Conservation (phyloP, 1,140 invertebrate species). For the Drosophila carrolli region DNA sequence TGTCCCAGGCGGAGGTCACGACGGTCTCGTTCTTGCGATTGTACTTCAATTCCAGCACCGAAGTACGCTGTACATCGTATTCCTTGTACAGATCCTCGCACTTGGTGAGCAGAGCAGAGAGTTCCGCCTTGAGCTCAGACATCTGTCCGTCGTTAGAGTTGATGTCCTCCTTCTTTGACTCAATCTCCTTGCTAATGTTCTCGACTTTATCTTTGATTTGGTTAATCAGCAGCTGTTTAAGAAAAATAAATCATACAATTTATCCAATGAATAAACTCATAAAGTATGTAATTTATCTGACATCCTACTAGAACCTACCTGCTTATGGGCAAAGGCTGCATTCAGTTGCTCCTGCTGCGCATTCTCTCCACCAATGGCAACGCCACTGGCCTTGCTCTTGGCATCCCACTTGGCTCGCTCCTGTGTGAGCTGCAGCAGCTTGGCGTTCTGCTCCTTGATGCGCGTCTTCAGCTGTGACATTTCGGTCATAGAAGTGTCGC, state of each 20-base stretch:
- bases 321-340: slow-evolving; percentile 83
- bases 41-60: slow-evolving; percentile 86
- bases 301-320: slow-evolving; percentile 34
- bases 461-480: slow-evolving; percentile 94
- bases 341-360: slow-evolving; percentile 77
- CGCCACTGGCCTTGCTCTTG: slow-evolving; percentile 85
- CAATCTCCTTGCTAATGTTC: slow-evolving; percentile 88
- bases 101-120: slow-evolving; percentile 85
- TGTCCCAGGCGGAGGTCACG: slow-evolving; percentile 83
- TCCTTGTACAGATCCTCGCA: slow-evolving; percentile 87
- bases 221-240: slow-evolving; percentile 88
- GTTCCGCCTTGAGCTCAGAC: slow-evolving; percentile 87
- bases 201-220: slow-evolving; percentile 92
- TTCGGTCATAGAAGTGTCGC: slow-evolving; percentile 95
- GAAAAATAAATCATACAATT: background rate
- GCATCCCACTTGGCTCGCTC: slow-evolving; percentile 93
- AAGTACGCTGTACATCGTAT: slow-evolving; percentile 87
- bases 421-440: slow-evolving; percentile 91
- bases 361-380: slow-evolving; percentile 39
- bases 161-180: slow-evolving; percentile 91
- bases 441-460: slow-evolving; percentile 93
- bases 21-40: slow-evolving; percentile 81
- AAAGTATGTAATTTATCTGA: no score
- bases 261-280: no score
- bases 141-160: slow-evolving; percentile 93